Evolutionary conservation across 2,113 vertebrate species (phyloP), one percentile per base, ranked within the genome.

Genomic region (Turnix velox): DNA sequence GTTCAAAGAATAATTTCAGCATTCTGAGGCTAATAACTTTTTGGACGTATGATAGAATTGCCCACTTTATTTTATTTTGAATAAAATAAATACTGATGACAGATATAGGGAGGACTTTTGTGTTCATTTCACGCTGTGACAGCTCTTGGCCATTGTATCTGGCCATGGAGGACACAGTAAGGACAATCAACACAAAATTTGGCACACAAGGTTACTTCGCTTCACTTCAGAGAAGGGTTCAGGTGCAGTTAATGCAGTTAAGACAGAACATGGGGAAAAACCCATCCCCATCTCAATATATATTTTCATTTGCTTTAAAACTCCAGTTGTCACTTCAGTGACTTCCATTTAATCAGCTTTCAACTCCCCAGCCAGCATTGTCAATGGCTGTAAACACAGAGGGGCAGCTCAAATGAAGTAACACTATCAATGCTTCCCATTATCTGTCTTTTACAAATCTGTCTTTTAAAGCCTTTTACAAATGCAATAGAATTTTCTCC

Each of bases 381-480:
- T 46, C 43, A 39, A 7, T 31, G 48, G 18, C 48, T 94, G 74
- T 78, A 93, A 93, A 94, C 45, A 89, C 42, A 71, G 58, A 48
- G 39, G 77, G 81, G 68, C 68, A 93, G 27, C 88, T 88, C 0
- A 0, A 80, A 57, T 1, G 11, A 67, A 79, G 39, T 1, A 4
- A 52, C 0, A 0, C 61, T 84, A 82, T 68, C 77, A 82, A 7
- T 0, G 14, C 77, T 88, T 87, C 80, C 94, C 93, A 73, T 78
- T 78, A 81, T 72, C 91, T 94, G 91, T 94, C 95, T n/a, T n/a
- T n/a, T n/a, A n/a, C n/a, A n/a, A n/a, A n/a, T n/a, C n/a, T n/a
- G n/a, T n/a, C n/a, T n/a, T n/a, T n/a, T n/a, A n/a, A n/a, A 93
- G 62, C 55, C 83, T 77, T 65, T 88, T 88, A 71, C 43, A 63